Evolutionary conservation across 1,140 invertebrate genomes (phyloP).

Genomic region (Heliothis virescens): DNA sequence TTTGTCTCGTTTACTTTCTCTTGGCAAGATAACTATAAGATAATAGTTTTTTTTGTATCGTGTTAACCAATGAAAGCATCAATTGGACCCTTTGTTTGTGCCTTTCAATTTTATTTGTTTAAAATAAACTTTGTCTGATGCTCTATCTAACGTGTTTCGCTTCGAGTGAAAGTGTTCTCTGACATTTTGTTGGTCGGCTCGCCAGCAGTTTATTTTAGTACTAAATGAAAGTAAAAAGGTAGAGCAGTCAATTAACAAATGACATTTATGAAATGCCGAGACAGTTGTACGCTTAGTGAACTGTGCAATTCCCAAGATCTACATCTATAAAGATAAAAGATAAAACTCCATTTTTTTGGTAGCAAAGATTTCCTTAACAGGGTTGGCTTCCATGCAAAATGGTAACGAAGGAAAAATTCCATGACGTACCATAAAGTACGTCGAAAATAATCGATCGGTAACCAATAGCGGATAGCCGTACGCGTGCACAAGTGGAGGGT

Average conservation of each 20-base stretch:
- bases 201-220: conserved; percentile 42
- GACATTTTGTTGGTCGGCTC: conserved; percentile 58
- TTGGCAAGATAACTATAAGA: not conserved
- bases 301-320: conserved; percentile 14
- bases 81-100: conserved; percentile 46
- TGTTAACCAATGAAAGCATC: conserved; percentile 33
- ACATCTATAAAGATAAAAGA: conserved; percentile 5
- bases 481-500: conserved; percentile 56
- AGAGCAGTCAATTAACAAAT: conserved; percentile 37
- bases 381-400: conserved; percentile 20
- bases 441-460: conserved; percentile 60
- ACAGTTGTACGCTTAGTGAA: not conserved
- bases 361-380: not conserved
- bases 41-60: conserved; percentile 43
- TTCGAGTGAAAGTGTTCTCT: conserved; percentile 59
- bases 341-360: not conserved
- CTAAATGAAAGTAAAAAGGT: conserved; percentile 46
- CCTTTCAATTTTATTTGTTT: conserved; percentile 49
- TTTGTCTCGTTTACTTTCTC: conserved; percentile 52
- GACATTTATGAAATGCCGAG: conserved; percentile 40
- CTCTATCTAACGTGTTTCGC: conserved; percentile 41
- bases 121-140: conserved; percentile 12
- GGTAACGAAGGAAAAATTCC: conserved; percentile 44
- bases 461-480: conserved; percentile 53
- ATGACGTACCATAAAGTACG: conserved; percentile 40